A percentile compares a stretch with the other conserved stretches of the same genome.
Evolutionary conservation across 2,797 vertebrate genomes (phyloP).

Genomic region (Otolemur crassicaudatus): DNA sequence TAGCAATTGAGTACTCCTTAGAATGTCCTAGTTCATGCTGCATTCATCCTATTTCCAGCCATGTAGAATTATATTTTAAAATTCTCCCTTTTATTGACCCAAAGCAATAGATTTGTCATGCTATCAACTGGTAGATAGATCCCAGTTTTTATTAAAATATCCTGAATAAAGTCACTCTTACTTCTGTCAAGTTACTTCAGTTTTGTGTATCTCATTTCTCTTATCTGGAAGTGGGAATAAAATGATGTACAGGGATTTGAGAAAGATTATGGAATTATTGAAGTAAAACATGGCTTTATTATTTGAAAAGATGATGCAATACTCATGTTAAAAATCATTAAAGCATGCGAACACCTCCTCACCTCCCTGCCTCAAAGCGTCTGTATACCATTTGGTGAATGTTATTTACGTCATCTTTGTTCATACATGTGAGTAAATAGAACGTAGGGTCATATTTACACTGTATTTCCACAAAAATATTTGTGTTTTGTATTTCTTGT

Average conservation of each 20-base stretch:
- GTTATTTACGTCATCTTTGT: neutral
- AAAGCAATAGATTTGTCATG: neutral
- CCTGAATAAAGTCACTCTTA: neutral
- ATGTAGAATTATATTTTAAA: neutral
- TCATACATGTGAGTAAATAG: neutral
- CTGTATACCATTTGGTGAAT: neutral
- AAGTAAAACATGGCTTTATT: constrained; percentile 37
- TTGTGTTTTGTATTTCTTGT: neutral
- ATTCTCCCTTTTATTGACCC: neutral
- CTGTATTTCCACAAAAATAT: too few relatives aligned
- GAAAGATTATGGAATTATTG: neutral
- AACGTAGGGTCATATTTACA: neutral
- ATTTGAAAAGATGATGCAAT: constrained; percentile 40
- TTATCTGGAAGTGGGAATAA: constrained; percentile 16
- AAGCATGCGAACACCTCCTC: neutral
- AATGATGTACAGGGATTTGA: constrained; percentile 4
- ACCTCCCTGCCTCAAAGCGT: neutral
- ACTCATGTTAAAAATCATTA: constrained; percentile 49
- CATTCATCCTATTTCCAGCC: neutral
- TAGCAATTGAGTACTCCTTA: neutral
- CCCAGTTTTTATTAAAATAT: neutral
- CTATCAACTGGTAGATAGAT: neutral
- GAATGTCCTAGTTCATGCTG: neutral
- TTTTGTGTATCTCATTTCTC: constrained; percentile 16
- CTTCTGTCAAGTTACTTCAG: neutral